These are phyloP conservation scores for Brachionichthys hirsutus DNA, from an alignment of 2,113 vertebrate species.

Conservation along the genomic window DNA sequence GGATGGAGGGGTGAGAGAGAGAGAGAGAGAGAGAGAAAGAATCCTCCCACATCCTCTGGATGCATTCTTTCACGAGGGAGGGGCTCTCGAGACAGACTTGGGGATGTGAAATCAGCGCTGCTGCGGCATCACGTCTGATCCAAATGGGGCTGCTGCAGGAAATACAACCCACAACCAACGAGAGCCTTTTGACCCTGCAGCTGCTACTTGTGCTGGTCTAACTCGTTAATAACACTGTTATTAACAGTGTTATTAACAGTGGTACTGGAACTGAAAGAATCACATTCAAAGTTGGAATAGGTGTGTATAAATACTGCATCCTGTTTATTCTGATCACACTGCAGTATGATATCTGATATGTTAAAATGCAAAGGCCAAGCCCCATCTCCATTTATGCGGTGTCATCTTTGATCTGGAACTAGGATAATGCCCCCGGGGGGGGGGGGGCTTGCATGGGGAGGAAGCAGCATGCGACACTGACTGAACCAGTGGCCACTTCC, in stretches of 20 bases:
- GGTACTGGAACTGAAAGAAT: not conserved
- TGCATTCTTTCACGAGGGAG: not conserved
- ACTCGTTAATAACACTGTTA: conserved; percentile 1
- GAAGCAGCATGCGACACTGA: conserved; percentile 22
- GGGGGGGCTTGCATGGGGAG: not conserved
- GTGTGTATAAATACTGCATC: not conserved
- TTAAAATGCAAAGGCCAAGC: conserved; percentile 9
- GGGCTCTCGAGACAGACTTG: too few species aligned
- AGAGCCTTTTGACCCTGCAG: too few species aligned
- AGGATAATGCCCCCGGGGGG: not conserved
- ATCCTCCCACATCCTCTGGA: conserved; percentile 38
- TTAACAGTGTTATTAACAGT: conserved; percentile 3
- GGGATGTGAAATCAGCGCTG: too few species aligned
- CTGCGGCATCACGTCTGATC: too few species aligned
- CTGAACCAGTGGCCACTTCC: too few species aligned
- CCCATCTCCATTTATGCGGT: not conserved
- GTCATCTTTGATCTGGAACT: not conserved
- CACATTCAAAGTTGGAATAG: not conserved
- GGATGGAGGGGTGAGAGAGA: not conserved
- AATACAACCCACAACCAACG: too few species aligned
- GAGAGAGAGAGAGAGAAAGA: not conserved
- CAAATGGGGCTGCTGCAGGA: not conserved
- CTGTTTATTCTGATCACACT: not conserved
- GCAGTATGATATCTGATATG: too few species aligned
- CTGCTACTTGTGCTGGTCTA: conserved; percentile 6